phyloP scores from a whole-genome alignment of 2,113 vertebrate species.

The Capricornis sumatraensis region DNA sequence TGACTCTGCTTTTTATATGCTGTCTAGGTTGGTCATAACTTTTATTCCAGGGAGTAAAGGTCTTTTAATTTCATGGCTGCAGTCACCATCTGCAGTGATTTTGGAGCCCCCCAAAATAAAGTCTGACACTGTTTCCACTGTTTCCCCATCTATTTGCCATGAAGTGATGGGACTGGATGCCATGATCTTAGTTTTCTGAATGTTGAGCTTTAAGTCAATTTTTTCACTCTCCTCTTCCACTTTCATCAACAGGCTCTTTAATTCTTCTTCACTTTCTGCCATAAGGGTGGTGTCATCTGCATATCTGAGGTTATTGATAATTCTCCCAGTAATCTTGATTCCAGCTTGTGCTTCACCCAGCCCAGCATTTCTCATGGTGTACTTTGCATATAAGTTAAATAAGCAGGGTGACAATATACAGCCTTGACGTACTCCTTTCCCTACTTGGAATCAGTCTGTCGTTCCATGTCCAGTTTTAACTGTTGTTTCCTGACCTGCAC shows the following conservation, averaged over 20 bases:
- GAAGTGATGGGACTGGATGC: neutral
- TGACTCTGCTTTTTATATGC: neutral
- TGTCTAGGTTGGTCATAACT: neutral
- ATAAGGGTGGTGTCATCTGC: neutral
- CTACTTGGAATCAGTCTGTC: neutral
- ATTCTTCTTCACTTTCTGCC: neutral
- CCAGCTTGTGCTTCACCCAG: neutral
- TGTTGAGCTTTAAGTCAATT: neutral
- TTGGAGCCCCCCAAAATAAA: neutral
- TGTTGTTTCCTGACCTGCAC: neutral
- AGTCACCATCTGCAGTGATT: neutral
- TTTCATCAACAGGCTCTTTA: neutral
- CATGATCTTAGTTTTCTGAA: neutral
- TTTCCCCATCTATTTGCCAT: neutral
- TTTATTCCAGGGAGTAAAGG: fast-evolving
- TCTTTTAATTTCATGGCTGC: neutral
- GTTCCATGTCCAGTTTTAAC: neutral
- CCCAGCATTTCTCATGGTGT: neutral
- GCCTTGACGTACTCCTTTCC: neutral
- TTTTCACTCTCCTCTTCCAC: neutral
- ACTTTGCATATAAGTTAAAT: neutral
- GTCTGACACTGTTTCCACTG: neutral
- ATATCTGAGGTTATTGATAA: neutral
- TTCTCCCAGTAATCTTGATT: neutral
- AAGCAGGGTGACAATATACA: neutral